Conservation (phyloP, 2,113 vertebrate genomes). For the Podocnemis expansa region DNA sequence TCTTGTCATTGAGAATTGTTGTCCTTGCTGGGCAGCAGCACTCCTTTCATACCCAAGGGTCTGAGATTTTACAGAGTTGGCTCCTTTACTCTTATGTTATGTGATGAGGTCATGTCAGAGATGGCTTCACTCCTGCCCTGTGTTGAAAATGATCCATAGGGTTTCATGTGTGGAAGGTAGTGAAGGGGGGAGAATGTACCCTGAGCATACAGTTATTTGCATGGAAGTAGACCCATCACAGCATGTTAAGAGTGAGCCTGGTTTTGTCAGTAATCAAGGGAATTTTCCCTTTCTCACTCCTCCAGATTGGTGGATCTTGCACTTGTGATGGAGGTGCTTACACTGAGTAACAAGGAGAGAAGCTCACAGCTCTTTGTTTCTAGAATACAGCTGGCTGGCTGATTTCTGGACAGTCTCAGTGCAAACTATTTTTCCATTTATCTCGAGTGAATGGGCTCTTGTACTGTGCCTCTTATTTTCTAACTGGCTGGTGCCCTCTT, state of each 20-base stretch:
- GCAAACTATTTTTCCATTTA: not conserved
- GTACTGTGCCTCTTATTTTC: rapidly evolving
- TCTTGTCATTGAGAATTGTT: not conserved
- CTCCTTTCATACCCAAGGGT: not conserved
- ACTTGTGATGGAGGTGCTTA: not conserved
- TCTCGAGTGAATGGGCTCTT: not conserved
- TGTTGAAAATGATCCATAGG: not conserved
- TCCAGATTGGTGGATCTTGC: rapidly evolving
- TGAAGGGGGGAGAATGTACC: not conserved
- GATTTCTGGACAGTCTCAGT: not conserved
- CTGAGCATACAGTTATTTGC: not conserved
- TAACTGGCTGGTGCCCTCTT: not conserved
- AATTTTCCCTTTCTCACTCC: not conserved
- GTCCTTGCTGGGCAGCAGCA: not conserved
- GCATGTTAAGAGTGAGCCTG: not conserved
- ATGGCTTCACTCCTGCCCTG: not conserved
- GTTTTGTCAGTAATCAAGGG: not conserved
- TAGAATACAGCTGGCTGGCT: not conserved
- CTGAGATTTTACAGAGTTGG: not conserved
- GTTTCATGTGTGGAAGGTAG: not conserved
- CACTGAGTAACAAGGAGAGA: not conserved
- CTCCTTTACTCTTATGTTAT: not conserved
- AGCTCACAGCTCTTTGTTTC: not conserved
- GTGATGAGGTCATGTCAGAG: not conserved
- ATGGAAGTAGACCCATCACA: not conserved